Percentiles rank a stretch among this genome's conserved stretches.
These are phyloP conservation scores for Dascillus cervinus DNA, from an alignment of 2,888 invertebrate species.

Conservation along the genomic window DNA sequence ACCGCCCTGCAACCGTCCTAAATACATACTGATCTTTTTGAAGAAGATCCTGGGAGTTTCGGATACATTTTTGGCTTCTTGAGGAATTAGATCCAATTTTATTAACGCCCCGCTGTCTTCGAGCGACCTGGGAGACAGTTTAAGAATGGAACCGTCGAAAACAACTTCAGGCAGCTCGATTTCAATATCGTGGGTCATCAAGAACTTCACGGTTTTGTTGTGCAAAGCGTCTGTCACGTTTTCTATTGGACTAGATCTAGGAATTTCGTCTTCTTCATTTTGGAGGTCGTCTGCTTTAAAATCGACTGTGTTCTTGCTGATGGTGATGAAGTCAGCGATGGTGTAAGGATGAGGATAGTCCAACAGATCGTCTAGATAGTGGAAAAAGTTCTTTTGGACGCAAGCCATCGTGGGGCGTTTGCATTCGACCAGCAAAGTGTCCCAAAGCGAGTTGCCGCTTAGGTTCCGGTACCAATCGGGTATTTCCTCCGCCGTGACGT, in stretches of 20 bases:
- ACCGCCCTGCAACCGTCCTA: no score
- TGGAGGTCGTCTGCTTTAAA: slow-evolving; percentile 33
- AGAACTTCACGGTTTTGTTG: slow-evolving; percentile 56
- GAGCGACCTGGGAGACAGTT: slow-evolving; percentile 64
- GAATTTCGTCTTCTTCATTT: slow-evolving; percentile 39
- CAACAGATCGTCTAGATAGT: slow-evolving; percentile 62
- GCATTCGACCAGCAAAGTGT: slow-evolving; percentile 65
- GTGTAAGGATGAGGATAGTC: slow-evolving; percentile 39
- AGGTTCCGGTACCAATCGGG: slow-evolving; percentile 30
- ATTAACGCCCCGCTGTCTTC: slow-evolving; percentile 69
- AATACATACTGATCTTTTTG: slow-evolving; percentile 60
- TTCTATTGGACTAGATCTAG: slow-evolving; percentile 53
- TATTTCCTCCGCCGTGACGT: slow-evolving; percentile 32
- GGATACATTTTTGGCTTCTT: slow-evolving; percentile 29
- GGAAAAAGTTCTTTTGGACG: slow-evolving; percentile 68
- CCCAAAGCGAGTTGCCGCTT: slow-evolving; percentile 62
- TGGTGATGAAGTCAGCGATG: slow-evolving; percentile 50
- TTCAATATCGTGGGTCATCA: slow-evolving; percentile 71
- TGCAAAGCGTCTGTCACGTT: slow-evolving; percentile 67
- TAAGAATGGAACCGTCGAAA: slow-evolving; percentile 66
- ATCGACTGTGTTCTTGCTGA: slow-evolving; percentile 26
- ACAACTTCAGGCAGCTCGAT: slow-evolving; percentile 62
- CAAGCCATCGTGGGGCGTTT: slow-evolving; percentile 60
- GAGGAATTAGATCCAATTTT: slow-evolving; percentile 62
- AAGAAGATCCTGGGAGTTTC: slow-evolving; percentile 55